Evolutionary conservation across 2,888 invertebrate species (phyloP), one percentile per base, ranked within the genome.

Genomic region (Aleiodes leptofemur): DNA sequence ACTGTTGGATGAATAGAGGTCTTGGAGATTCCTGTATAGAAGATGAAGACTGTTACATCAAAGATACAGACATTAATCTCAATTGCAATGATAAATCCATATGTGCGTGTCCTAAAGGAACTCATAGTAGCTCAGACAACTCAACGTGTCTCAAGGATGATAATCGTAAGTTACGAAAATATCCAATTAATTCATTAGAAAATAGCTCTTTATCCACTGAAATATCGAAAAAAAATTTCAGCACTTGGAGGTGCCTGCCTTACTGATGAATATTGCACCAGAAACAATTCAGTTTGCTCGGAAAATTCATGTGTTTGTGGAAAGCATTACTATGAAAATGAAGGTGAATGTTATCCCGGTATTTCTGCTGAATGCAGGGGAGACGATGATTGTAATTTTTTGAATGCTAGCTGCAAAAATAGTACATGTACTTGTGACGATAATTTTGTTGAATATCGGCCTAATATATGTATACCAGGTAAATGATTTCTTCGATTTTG

Each of bases 1-100:
- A 84, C 73, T 88, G 88, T 72, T 88, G 88, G 88, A 29, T 61
- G 4, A 85, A 80, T n/a, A 83, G 64, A 53, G 80, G 79, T 8
- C 61, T 86, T 4, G 80, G 77, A 0, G 83, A 86, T 38, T 51
- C 1, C 0, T 88, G 88, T 55, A 11, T 66, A 3, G 38, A 14
- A 4, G 73, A 85, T 13, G 51, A 79, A 23, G 88, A 88, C 61
- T 88, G 88, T 77, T 73, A 81, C 51, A 16, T 81, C 0, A 38
- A 77, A 5, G 76, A 56, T 34, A 77, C 73, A 6, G 56, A 59
- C 14, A 72, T 68, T 3, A 43, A 66, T 34, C 66, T 82, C 13
- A n/a, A 34, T 7, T 86, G 87, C 69, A 64, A 23, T 14, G 50
- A 80, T 0, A 70, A 69, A 8, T 69, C 56, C 2, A 59, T 77